Base-by-base conservation (phyloP, 1,140 invertebrate species). In the Drosophila sproati region DNA sequence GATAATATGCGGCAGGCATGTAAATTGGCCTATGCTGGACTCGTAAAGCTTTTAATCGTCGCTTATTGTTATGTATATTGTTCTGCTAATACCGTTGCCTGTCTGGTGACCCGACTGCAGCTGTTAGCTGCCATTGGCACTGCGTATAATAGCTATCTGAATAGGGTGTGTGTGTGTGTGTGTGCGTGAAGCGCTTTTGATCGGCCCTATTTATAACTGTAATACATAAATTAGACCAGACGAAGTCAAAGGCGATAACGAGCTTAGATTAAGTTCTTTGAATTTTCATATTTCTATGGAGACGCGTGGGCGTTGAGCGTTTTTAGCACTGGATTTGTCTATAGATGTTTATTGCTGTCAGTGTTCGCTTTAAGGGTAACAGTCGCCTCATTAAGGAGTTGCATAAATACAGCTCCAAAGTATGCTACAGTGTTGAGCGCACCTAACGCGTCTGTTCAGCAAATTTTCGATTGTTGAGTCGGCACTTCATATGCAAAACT, bases 51-150 rank as follows among this genome's bases (percentile, higher is more conserved):
- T 87, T 88, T 87, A 87, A 87, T 89, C 83, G 83, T 73, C 85
- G 85, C 85, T 87, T 87, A 87, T 87, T 87, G 83, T 87, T 87
- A 87, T 87, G 83, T 88, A 87, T 83, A 87, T 87, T 88, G 85
- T 77, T 55, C 69, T 68, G 80, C 83, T 87, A 87, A 87, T 88
- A 55, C 80, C 77, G 63, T 48, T 28, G 56, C 39, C 70, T 35
- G 8, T 7, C 12, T 12, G 55, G n/a, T 32, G 35, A 56, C 48
- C 50, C 12, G 29, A 39, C 56, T 69, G 64, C 50, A 61, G 64
- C 70, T 67, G 48, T 52, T 55, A 31, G 57, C 43, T 43, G 66
- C 31, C 60, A 59, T 76, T 69, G 66, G 51, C 54, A 57, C 43
- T 51, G 50, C 47, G 64, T 29, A 75, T 75, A 71, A 71, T 64